Conservation (phyloP, 2,113 vertebrate genomes). For the Dermatemys mawii region DNA sequence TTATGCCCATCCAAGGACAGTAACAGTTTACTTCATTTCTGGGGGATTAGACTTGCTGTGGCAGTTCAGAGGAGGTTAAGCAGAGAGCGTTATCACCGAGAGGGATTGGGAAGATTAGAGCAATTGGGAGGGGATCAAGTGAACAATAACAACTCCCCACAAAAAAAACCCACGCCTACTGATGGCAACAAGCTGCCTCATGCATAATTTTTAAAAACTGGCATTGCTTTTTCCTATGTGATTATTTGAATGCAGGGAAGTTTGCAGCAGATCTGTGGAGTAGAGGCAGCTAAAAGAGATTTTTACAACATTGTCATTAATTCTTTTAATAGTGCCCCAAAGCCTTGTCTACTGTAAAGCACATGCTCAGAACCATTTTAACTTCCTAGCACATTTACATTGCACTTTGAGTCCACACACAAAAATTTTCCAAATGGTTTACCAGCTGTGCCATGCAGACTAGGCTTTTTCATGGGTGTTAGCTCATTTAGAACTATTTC, state of each 20-base stretch:
- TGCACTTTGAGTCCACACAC: neutral
- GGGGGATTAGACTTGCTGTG: fast-evolving
- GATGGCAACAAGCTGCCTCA: fast-evolving
- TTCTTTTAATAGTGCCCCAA: neutral
- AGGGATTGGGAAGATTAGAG: neutral
- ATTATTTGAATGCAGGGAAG: neutral
- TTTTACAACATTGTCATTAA: neutral
- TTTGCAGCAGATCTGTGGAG: neutral
- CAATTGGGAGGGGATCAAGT: neutral
- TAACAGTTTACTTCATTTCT: slow-evolving; percentile 17
- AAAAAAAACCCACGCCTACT: fast-evolving
- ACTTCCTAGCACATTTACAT: neutral
- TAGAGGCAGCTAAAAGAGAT: neutral
- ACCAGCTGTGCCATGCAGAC: neutral
- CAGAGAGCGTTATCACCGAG: neutral
- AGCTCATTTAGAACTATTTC: neutral
- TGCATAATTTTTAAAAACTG: neutral
- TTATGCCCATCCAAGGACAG: neutral
- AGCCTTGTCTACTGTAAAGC: fast-evolving
- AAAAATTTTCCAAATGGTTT: neutral
- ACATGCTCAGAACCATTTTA: neutral
- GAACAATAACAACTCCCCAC: neutral
- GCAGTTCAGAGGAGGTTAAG: neutral
- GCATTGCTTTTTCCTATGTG: fast-evolving
- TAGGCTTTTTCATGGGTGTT: neutral